phyloP scores from a whole-genome alignment of 2,113 vertebrate genomes.

The Falco punctatus region DNA sequence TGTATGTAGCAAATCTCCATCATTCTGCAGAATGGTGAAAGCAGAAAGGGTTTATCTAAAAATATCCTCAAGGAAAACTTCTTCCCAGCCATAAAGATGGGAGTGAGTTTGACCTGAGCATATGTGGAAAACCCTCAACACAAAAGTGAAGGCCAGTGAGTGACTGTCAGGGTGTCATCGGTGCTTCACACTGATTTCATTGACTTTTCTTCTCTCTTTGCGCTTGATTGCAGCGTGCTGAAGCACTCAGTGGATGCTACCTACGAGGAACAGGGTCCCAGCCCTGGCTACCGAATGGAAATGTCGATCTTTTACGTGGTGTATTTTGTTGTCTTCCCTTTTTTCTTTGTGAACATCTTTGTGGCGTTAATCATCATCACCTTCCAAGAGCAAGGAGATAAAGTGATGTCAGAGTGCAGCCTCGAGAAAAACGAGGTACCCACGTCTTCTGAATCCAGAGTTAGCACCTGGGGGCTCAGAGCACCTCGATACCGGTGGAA shows the following conservation, averaged over 20 bases:
- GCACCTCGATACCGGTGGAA: neutral
- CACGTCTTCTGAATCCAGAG: neutral
- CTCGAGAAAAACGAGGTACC: conserved; percentile 95
- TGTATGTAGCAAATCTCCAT: neutral
- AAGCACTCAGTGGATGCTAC: conserved; percentile 97
- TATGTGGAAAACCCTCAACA: neutral
- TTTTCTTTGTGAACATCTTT: conserved; percentile 99
- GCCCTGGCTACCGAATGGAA: conserved; percentile 94
- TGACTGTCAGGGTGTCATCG: neutral
- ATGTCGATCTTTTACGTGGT: conserved; percentile 98
- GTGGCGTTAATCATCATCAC: conserved; percentile 98
- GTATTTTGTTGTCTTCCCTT: conserved; percentile 98
- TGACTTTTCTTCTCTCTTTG: conserved; percentile 38
- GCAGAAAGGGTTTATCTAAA: neutral
- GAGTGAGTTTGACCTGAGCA: conserved; percentile 22
- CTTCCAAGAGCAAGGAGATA: conserved; percentile 98
- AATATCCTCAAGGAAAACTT: conserved; percentile 14
- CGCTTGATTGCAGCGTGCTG: conserved; percentile 82
- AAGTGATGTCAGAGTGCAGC: conserved; percentile 96
- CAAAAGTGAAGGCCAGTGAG: neutral
- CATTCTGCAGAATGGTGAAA: conserved; percentile 15
- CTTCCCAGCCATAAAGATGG: neutral
- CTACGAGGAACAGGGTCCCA: conserved; percentile 93
- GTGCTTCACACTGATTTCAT: neutral
- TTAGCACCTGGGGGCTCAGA: neutral